These are phyloP conservation scores for Drosophila kokeensis DNA, from an alignment of 2,888 invertebrate species.

Conservation along the genomic window DNA sequence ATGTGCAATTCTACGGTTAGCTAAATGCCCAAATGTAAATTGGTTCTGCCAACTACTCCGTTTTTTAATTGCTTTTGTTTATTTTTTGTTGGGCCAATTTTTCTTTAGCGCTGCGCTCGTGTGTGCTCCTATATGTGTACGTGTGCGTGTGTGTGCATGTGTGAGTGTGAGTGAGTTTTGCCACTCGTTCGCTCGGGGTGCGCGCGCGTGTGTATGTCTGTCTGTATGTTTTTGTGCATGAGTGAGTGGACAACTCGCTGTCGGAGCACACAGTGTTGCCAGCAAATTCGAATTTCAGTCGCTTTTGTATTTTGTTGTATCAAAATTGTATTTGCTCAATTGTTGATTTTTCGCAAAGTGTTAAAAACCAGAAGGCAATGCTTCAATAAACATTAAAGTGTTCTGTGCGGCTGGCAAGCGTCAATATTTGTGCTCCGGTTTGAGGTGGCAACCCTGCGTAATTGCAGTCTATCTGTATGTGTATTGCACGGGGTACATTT, in stretches of 20 bases:
- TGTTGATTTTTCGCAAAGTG: background rate
- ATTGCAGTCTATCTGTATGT: slow-evolving; percentile 81
- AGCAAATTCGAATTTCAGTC: slow-evolving; percentile 32
- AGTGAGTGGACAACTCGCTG: slow-evolving; percentile 52
- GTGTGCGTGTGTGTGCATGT: slow-evolving; percentile 48
- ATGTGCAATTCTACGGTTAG: slow-evolving; percentile 60
- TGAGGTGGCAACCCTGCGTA: slow-evolving; percentile 75
- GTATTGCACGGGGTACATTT: slow-evolving; percentile 72
- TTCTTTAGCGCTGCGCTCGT: slow-evolving; percentile 75
- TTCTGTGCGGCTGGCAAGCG: background rate
- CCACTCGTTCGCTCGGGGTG: slow-evolving; percentile 67
- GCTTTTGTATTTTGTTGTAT: slow-evolving; percentile 1
- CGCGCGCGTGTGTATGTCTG: slow-evolving; percentile 73
- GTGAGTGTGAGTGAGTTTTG: slow-evolving; percentile 58
- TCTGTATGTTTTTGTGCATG: slow-evolving; percentile 43
- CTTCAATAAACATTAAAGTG: background rate
- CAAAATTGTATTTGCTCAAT: background rate
- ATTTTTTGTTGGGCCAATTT: slow-evolving; percentile 82
- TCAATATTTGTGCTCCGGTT: slow-evolving; percentile 25
- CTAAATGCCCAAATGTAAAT: slow-evolving; percentile 58
- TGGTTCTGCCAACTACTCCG: slow-evolving; percentile 72
- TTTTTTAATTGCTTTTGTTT: slow-evolving; percentile 83
- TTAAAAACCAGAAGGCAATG: background rate
- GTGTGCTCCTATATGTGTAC: slow-evolving; percentile 56
- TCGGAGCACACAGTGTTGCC: slow-evolving; percentile 49